Evolutionary conservation across 1,140 invertebrate species (phyloP).

Genomic region (Panagrolaimus sp.): DNA sequence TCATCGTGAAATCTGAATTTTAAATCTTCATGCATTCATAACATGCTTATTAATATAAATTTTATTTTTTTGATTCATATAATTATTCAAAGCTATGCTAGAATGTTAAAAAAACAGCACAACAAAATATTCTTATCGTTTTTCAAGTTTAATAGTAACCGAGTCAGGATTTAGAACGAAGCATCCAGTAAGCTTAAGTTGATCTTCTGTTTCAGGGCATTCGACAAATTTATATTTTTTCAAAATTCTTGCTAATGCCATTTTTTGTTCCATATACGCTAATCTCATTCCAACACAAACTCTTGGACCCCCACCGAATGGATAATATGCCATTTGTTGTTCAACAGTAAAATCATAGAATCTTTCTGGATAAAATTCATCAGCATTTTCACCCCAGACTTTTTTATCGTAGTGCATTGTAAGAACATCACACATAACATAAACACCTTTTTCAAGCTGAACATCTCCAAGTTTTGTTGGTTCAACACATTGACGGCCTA

Average conservation of each 20-base stretch:
- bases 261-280: conserved; percentile 15
- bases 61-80: no score
- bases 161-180: conserved; percentile 7
- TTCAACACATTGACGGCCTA: conserved; percentile 14
- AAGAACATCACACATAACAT: conserved; percentile 13
- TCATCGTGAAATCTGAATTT: no score
- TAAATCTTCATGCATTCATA: no score
- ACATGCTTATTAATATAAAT: no score
- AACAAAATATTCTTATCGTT: background rate
- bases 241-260: background rate
- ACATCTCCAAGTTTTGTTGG: conserved; percentile 11
- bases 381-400: conserved; percentile 18
- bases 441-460: conserved; percentile 19
- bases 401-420: conserved; percentile 17
- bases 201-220: background rate
- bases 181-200: background rate
- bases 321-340: background rate
- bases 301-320: background rate
- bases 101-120: no score
- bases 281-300: conserved; percentile 17
- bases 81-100: no score
- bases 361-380: conserved; percentile 18
- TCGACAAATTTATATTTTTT: conserved; percentile 8
- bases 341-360: background rate
- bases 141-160: conserved; percentile 11